Evolutionary conservation across 2,888 invertebrate genomes (phyloP).

Genomic region (Tridacna gigas): DNA sequence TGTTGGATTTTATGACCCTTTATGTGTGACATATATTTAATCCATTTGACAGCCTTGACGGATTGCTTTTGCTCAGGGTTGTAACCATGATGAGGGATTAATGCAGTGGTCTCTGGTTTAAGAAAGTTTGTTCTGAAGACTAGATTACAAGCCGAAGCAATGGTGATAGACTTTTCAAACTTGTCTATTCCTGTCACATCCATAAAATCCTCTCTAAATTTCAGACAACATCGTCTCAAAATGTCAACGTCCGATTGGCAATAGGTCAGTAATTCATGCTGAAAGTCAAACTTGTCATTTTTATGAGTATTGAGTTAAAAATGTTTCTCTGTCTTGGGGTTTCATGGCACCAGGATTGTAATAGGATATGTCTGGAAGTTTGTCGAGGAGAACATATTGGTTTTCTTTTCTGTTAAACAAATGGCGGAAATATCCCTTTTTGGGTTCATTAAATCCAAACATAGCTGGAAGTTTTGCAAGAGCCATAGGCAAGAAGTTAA

Average conservation of each 20-base stretch:
- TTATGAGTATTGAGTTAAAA: constrained; percentile 50
- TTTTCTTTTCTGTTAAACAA: constrained; percentile 55
- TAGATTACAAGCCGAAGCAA: constrained; percentile 53
- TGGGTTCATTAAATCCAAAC: constrained; percentile 48
- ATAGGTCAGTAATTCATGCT: constrained; percentile 44
- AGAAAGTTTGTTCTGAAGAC: constrained; percentile 51
- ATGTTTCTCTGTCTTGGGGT: constrained; percentile 34
- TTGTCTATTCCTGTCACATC: constrained; percentile 53
- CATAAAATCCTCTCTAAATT: constrained; percentile 44
- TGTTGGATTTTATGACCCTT: constrained; percentile 26
- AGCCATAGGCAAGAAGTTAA: constrained; percentile 57
- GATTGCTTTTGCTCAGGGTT: constrained; percentile 60
- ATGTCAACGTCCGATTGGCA: constrained; percentile 27
- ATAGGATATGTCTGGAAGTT: constrained; percentile 52
- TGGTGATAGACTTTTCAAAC: constrained; percentile 53
- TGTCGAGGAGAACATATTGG: constrained; percentile 30
- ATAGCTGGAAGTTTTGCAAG: constrained; percentile 52
- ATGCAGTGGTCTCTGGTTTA: constrained; percentile 40
- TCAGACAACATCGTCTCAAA: constrained; percentile 42
- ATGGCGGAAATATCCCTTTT: constrained; percentile 61
- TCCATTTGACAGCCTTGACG: constrained; percentile 52
- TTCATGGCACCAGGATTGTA: constrained; percentile 61
- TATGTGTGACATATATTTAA: constrained; percentile 41
- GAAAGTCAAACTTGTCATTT: too few relatives aligned
- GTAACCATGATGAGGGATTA: constrained; percentile 60